A percentile compares a stretch with the other conserved stretches of the same genome.
Evolutionary conservation across 1,140 invertebrate genomes (phyloP).

Genomic region (Manduca sexta): DNA sequence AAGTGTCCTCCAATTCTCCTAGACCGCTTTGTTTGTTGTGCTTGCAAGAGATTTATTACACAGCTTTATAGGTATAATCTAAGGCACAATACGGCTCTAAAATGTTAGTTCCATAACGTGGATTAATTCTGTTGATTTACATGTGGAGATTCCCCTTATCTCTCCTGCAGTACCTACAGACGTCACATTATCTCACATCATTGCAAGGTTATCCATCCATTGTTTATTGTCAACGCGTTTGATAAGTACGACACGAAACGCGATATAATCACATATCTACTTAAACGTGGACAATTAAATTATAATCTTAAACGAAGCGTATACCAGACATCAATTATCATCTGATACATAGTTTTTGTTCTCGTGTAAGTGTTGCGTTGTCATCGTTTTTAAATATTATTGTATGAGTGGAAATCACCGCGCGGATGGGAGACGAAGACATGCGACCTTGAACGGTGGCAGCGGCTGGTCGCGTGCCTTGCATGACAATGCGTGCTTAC

Average conservation of each 20-base stretch:
- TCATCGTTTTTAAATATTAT: too few species aligned
- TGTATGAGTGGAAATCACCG: not conserved
- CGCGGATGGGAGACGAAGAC: conserved; percentile 25
- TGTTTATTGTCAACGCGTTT: conserved; percentile 47
- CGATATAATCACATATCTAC: conserved; percentile 11
- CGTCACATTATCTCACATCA: conserved; percentile 23
- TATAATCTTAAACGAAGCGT: not conserved
- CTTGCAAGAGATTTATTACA: too few species aligned
- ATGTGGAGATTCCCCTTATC: conserved; percentile 19
- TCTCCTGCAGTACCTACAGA: conserved; percentile 6
- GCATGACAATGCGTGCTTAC: conserved; percentile 38
- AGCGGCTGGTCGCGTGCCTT: conserved; percentile 32
- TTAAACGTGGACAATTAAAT: not conserved
- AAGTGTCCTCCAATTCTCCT: too few species aligned
- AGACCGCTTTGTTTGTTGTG: too few species aligned
- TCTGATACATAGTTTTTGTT: too few species aligned
- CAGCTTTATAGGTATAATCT: not conserved
- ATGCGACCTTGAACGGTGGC: conserved; percentile 42
- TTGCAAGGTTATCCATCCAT: conserved; percentile 46
- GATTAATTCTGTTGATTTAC: conserved; percentile 10
- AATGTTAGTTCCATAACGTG: not conserved
- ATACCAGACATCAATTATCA: too few species aligned
- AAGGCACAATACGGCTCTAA: not conserved
- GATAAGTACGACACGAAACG: conserved; percentile 35
- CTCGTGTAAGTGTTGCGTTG: too few species aligned